Evolutionary conservation across 2,888 invertebrate genomes (phyloP).

Genomic region (Acanthococcus lagerstroemiae): DNA sequence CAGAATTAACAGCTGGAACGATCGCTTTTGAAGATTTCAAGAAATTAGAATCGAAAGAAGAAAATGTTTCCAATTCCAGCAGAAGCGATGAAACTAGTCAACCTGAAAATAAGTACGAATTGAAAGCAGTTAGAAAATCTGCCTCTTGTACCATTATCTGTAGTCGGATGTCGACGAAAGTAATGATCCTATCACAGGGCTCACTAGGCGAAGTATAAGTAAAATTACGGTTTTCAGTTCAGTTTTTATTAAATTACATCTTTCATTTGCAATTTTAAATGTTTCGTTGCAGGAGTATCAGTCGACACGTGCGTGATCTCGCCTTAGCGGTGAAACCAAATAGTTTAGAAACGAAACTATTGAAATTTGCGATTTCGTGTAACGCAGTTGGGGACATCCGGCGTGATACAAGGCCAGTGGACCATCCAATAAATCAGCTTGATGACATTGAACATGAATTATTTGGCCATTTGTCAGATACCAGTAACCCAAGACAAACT

Average conservation of each 20-base stretch:
- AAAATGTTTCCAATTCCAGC: too few species aligned
- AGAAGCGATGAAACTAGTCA: too few species aligned
- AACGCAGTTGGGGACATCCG: constrained; percentile 29
- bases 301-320: constrained; percentile 36
- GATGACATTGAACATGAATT: constrained; percentile 46
- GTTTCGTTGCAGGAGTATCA: constrained; percentile 15
- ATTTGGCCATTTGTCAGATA: constrained; percentile 45
- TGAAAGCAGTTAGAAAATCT: too few species aligned
- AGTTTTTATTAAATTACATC: too few species aligned
- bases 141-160: too few species aligned
- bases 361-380: constrained; percentile 40
- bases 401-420: constrained; percentile 32
- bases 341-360: constrained; percentile 40
- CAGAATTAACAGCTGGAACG: constrained; percentile 31
- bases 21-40: constrained; percentile 29
- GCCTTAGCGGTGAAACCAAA: constrained; percentile 40
- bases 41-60: background rate
- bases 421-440: constrained; percentile 48
- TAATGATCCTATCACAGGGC: too few species aligned
- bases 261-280: too few species aligned
- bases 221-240: background rate
- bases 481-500: constrained; percentile 28
- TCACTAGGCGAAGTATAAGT: background rate
- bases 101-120: too few species aligned
- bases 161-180: background rate